Base-by-base conservation (phyloP, 2,888 invertebrate species). In the Macaria liturata region DNA sequence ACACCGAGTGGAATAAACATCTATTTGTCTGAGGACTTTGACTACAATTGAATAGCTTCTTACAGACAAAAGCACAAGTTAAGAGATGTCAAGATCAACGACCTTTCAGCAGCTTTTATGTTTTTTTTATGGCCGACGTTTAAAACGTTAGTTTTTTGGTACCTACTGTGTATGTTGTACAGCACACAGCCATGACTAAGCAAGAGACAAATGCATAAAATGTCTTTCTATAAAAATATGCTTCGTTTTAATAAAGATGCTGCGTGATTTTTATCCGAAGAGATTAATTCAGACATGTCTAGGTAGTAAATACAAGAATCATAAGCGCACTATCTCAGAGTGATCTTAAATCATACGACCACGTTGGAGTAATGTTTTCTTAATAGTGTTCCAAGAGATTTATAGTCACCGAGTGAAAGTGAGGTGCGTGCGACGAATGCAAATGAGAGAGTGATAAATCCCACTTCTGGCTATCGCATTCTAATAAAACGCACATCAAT, bases 401-500 rank as follows among this genome's bases (percentile, higher is more conserved):
- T 79, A 85, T 85, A 76, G 77, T 72, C 72, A 56, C 67, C 72
- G 64, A 83, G 87, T 79, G 86, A 86, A 86, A 86, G 87, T 85
- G 76, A 79, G 72, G 73, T 76, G 70, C 84, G 81, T 81, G 81
- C 68, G 61, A 59, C 54, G 80, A 77, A 78, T 84, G 76, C 71
- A 66, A 81, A 80, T 70, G 66, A 66, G 54, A 44, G 20, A 39
- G 32, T 46, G 20, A 53, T 46, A 46, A 46, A 34, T 54, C 34
- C 6, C 9, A 42, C 32, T 50, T 45, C 9, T 42, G 37, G 42
- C 46, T 49, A 47, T 49, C 32, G 45, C 32, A 32, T 48, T 50
- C 4, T 20, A 43, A 37, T 6, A 7, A 37, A 37, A 37, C 7
- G 7, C 34, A 37, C 7, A 6, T 37, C 5, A 37, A 37, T 37